Conservation (phyloP, 2,888 invertebrate species). For the Leptodirus hochenwartii region DNA sequence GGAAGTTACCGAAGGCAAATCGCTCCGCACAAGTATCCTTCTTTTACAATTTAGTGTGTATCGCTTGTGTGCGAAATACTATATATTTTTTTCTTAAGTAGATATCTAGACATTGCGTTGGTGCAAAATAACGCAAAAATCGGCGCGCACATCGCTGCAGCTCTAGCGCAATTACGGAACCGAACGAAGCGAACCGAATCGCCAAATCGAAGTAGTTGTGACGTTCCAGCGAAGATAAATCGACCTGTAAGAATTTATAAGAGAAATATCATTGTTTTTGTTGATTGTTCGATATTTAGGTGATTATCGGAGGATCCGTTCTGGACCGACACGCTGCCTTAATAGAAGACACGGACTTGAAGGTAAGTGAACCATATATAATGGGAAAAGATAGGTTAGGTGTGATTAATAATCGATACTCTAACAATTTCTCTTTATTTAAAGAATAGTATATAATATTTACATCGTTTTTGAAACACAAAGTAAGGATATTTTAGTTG, state of each 20-base stretch:
- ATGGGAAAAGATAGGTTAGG: not conserved
- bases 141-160: constrained; percentile 62
- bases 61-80: not conserved
- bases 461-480: too few relatives aligned
- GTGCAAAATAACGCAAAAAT: constrained; percentile 84
- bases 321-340: constrained; percentile 52
- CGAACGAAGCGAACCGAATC: too few relatives aligned
- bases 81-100: constrained; percentile 8
- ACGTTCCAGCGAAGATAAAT: not conserved
- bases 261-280: too few relatives aligned
- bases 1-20: constrained; percentile 62
- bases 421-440: too few relatives aligned
- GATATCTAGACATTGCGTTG: constrained; percentile 58
- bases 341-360: constrained; percentile 37
- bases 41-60: constrained; percentile 13
- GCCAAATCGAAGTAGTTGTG: constrained; percentile 1
- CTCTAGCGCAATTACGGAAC: too few relatives aligned
- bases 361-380: constrained; percentile 34
- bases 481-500: too few relatives aligned
- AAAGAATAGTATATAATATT: too few relatives aligned
- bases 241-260: not conserved
- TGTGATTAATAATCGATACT: too few relatives aligned
- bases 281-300: constrained; percentile 21
- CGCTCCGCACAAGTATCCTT: constrained; percentile 73
- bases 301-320: constrained; percentile 65